These are phyloP conservation scores for mouse (Mus musculus) DNA, from an alignment of 2,113 vertebrate genomes.

Conservation along the genomic window DNA sequence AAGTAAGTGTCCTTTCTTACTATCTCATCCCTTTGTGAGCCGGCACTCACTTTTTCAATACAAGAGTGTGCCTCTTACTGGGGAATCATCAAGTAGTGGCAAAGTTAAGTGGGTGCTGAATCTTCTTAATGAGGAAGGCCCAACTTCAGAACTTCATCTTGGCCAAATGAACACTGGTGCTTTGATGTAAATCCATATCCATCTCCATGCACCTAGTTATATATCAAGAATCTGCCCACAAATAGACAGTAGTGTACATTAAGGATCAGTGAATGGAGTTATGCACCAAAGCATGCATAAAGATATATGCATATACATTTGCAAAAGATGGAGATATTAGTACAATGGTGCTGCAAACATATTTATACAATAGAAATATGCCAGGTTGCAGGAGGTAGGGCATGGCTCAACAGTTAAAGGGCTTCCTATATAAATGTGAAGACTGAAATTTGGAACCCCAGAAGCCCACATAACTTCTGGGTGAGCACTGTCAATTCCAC, in stretches of 20 bases:
- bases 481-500: not conserved
- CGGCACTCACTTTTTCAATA: not conserved
- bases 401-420: not conserved
- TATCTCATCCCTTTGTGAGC: slow-evolving; percentile 15
- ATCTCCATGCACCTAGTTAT: not conserved
- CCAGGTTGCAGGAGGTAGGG: not conserved
- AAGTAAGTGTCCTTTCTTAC: slow-evolving; percentile 75
- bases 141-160: slow-evolving; percentile 45
- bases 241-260: slow-evolving; percentile 5
- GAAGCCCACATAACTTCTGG: not conserved
- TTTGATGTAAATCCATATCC: not conserved
- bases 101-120: not conserved
- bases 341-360: not conserved
- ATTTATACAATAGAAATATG: not conserved
- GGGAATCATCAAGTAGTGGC: slow-evolving; percentile 39
- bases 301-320: slow-evolving; percentile 3
- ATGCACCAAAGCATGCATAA: not conserved
- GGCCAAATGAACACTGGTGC: slow-evolving; percentile 46
- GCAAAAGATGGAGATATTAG: not conserved
- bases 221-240: slow-evolving; percentile 1
- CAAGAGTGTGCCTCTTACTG: slow-evolving; percentile 21
- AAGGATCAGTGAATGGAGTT: not conserved
- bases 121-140: not conserved
- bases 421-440: not conserved
- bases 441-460: not conserved